Conservation (phyloP, 2,113 vertebrate genomes). For the Strigops habroptila region DNA sequence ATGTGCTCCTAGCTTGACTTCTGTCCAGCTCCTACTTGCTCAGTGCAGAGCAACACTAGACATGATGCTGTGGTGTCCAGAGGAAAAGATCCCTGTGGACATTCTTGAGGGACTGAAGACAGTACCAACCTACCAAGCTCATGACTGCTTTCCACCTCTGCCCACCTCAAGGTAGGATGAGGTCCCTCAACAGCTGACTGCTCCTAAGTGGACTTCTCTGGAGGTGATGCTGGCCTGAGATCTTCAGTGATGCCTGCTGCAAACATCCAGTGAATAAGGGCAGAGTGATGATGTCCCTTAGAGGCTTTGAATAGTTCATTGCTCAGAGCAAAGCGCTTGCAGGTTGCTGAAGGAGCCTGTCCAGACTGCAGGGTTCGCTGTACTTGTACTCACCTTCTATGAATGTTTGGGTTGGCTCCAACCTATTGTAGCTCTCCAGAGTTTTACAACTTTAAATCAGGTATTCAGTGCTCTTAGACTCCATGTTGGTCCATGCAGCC, state of each 20-base stretch:
- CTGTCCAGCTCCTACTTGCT: not conserved
- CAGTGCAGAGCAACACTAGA: not conserved
- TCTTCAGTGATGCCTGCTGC: not conserved
- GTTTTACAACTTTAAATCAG: not conserved
- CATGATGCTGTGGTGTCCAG: not conserved
- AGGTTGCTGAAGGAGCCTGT: not conserved
- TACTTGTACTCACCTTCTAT: not conserved
- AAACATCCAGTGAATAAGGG: not conserved
- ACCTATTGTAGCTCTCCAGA: not conserved
- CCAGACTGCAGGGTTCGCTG: not conserved
- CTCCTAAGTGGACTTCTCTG: not conserved
- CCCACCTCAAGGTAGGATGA: not conserved
- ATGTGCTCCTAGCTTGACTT: fast-evolving
- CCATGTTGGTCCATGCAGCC: not conserved
- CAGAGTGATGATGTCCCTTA: not conserved
- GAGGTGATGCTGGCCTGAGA: not conserved
- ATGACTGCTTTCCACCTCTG: not conserved
- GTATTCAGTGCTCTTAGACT: not conserved
- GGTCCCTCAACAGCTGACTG: not conserved
- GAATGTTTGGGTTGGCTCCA: not conserved
- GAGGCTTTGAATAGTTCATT: not conserved
- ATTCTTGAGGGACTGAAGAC: not conserved
- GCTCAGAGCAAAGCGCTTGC: not conserved
- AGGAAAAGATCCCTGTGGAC: not conserved
- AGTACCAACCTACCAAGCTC: not conserved